Percentiles rank a stretch among this genome's conserved stretches.
Conservation (phyloP, 2,888 invertebrate species). For the Epistrophella euchroma region DNA sequence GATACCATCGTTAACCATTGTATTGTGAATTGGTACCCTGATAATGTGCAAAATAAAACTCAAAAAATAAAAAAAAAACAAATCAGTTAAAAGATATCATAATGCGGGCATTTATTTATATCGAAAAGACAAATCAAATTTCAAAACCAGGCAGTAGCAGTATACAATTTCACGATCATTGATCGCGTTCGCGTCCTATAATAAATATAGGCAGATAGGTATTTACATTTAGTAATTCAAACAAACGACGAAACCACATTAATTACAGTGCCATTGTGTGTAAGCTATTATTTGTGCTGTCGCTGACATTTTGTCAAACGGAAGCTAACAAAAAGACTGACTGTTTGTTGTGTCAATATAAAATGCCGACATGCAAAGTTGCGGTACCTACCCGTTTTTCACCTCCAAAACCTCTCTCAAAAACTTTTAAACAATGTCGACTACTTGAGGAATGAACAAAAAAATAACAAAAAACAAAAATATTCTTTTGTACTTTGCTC, state of each 20-base stretch:
- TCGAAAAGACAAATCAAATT: conserved; percentile 56
- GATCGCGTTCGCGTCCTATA: conserved; percentile 55
- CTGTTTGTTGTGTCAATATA: conserved; percentile 10
- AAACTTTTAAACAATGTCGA: neutral
- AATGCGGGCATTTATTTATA: conserved; percentile 52
- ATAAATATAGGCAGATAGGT: neutral
- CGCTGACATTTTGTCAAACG: conserved; percentile 62
- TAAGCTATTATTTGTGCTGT: conserved; percentile 44
- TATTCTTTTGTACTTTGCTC: conserved; percentile 54
- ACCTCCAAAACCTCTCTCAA: neutral
- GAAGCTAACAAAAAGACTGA: conserved; percentile 45
- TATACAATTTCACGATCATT: conserved; percentile 65
- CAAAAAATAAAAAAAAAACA: neutral
- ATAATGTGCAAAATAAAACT: conserved; percentile 23
- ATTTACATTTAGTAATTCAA: conserved; percentile 42
- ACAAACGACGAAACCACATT: conserved; percentile 53
- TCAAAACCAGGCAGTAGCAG: conserved; percentile 32
- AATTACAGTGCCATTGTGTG: conserved; percentile 48
- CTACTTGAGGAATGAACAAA: neutral
- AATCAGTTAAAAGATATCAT: conserved; percentile 26
- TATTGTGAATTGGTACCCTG: neutral
- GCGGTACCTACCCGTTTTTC: neutral
- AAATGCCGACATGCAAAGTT: conserved; percentile 27
- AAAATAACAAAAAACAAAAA: conserved; percentile 1
- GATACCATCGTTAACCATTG: neutral